A percentile compares a stretch with the other conserved stretches of the same genome.
Conservation (phyloP, 1,140 invertebrate species). For the Campoletis sonorensis region DNA sequence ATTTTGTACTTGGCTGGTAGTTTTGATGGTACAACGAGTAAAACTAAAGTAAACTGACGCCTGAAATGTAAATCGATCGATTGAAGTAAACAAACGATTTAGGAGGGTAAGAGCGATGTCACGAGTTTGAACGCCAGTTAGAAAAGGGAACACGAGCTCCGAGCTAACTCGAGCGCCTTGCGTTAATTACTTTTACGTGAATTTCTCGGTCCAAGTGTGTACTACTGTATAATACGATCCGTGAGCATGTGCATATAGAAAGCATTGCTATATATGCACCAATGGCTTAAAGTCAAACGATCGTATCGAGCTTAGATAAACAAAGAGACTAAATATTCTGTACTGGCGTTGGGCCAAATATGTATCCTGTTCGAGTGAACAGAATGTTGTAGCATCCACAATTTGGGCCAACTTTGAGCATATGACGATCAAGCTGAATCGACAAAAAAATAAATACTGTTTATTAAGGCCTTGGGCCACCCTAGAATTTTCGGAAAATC, state of each 20-base stretch:
- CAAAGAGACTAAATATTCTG: too few species aligned
- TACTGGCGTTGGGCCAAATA: too few species aligned
- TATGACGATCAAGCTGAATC: too few species aligned
- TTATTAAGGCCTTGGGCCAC: too few species aligned
- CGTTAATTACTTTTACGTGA: slow-evolving; percentile 25
- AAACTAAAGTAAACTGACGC: not conserved
- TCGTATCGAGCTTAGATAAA: not conserved
- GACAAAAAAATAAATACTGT: too few species aligned
- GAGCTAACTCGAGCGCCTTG: not conserved
- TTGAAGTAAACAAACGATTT: not conserved
- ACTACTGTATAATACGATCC: not conserved
- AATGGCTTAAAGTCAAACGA: not conserved
- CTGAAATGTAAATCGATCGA: not conserved
- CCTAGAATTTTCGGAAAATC: too few species aligned
- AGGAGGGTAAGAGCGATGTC: not conserved
- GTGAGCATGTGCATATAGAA: too few species aligned
- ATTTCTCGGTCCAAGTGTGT: not conserved
- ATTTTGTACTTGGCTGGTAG: not conserved
- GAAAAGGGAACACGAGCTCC: not conserved
- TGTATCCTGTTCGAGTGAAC: too few species aligned
- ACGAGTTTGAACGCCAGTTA: not conserved
- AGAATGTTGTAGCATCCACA: too few species aligned
- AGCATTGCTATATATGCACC: too few species aligned
- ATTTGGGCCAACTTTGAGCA: too few species aligned
- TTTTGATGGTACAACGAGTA: not conserved